Base-by-base conservation (phyloP, 2,888 invertebrate genomes). In the Barypeithes pellucidus region DNA sequence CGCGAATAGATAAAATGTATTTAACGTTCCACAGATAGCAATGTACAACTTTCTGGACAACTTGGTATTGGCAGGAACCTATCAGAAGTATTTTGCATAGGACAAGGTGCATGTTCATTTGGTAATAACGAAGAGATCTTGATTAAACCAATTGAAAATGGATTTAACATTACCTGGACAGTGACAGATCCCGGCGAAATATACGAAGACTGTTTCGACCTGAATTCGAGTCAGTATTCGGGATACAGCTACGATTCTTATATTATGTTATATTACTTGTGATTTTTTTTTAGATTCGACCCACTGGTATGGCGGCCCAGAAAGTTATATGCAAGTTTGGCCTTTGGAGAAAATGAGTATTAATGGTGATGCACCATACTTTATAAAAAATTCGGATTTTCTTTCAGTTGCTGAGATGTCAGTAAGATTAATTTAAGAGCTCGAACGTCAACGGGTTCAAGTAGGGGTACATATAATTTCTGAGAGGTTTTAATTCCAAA, bases 271-370 rank as follows among this genome's bases (percentile, higher is more conserved):
- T 5, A 33, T 5, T 33, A 8, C 5, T 33, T 33, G 5, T 33
- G n/a, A n/a, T 8, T 45, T 4, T 12, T 22, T 14, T 2, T 12
- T 20, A 73, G 70, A 24, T 33, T 5, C 14, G n/a, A 72, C 65
- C 12, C 11, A 75, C 22, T 75, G 94, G 94, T 93, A 88, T 80
- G 92, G 91, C 1, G 92, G 92, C 0, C 90, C 91, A 0, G 89
- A 92, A 80, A 87, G 88, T 54, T 88, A 88, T 45, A 77, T 88
- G 52, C 91, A 92, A 76, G 86, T 88, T 77, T 93, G 92, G 91
- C 92, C 92, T 0, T 86, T 92, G 29, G 90, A 92, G 75, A 87
- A 90, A 66, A 81, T 88, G 67, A 85, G 85, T n/a, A 87, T 89
- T 14, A 77, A 88, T 5, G 89, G 89, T 79, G 61, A 59, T 16